phyloP scores from a whole-genome alignment of 2,113 vertebrate species.

The Gasterosteus nipponicus region DNA sequence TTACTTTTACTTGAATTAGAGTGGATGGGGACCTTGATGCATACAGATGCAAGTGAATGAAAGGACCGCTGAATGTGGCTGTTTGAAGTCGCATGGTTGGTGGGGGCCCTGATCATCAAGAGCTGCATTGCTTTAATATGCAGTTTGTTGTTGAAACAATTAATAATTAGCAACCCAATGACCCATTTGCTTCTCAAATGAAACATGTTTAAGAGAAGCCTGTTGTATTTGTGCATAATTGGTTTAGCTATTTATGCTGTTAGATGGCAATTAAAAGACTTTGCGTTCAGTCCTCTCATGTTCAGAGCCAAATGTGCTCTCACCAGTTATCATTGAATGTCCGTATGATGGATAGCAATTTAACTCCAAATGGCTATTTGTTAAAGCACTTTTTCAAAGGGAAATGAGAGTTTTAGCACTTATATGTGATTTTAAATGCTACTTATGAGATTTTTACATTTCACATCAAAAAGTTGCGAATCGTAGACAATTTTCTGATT shows the following conservation, averaged over 20 bases:
- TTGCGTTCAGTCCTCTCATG: conserved; percentile 56
- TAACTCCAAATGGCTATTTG: conserved; percentile 46
- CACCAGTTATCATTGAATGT: conserved; percentile 48
- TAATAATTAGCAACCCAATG: conserved; percentile 80
- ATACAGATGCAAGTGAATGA: conserved; percentile 64
- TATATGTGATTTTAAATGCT: conserved; percentile 16
- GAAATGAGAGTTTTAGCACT: conserved; percentile 35
- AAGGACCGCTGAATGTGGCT: conserved; percentile 49
- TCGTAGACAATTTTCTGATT: not conserved
- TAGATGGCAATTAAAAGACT: conserved; percentile 72
- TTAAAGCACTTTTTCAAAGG: conserved; percentile 34
- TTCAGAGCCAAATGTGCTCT: conserved; percentile 53
- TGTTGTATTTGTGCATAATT: conserved; percentile 75
- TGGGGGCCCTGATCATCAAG: conserved; percentile 71
- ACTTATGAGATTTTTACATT: conserved; percentile 24
- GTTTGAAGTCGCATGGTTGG: conserved; percentile 68
- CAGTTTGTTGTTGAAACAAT: conserved; percentile 77
- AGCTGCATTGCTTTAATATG: conserved; percentile 69
- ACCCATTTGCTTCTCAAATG: conserved; percentile 74
- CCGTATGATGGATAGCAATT: conserved; percentile 56
- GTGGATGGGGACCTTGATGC: conserved; percentile 37
- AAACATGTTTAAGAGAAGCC: conserved; percentile 73
- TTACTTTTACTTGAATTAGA: conserved; percentile 29
- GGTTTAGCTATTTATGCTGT: conserved; percentile 73
- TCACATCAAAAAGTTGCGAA: not conserved